phyloP scores from a whole-genome alignment of 2,888 invertebrate species.

The Argyresthia goedartella region DNA sequence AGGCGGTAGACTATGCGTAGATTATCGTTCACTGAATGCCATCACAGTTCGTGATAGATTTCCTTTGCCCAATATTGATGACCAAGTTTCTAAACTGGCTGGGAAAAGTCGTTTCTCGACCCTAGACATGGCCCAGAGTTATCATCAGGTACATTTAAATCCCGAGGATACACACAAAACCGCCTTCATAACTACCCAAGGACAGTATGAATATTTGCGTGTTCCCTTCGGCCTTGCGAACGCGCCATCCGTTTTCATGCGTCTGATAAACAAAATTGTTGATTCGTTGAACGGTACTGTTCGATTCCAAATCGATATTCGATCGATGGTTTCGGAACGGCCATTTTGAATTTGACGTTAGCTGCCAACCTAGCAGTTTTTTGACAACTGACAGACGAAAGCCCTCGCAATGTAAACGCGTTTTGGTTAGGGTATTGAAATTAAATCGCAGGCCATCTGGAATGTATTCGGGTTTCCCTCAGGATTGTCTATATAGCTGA shows the following conservation, averaged over 20 bases:
- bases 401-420: too few relatives aligned
- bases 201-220: constrained; percentile 15
- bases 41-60: constrained; percentile 18
- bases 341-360: too few relatives aligned
- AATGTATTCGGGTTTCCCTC: too few relatives aligned
- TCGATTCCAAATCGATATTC: too few relatives aligned
- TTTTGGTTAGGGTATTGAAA: too few relatives aligned
- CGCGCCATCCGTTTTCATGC: constrained; percentile 10
- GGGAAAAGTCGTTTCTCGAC: constrained; percentile 17
- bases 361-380: too few relatives aligned
- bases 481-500: too few relatives aligned
- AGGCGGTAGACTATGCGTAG: background rate
- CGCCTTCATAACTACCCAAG: constrained; percentile 15
- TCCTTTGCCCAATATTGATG: constrained; percentile 19
- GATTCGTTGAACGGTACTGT: constrained; percentile 1
- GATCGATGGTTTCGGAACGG: too few relatives aligned
- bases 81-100: constrained; percentile 15
- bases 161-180: constrained; percentile 14
- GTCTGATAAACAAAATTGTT: constrained; percentile 10
- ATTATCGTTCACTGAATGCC: constrained; percentile 3
- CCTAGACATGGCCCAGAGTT: constrained; percentile 16
- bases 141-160: constrained; percentile 13
- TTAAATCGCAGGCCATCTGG: too few relatives aligned
- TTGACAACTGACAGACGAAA: too few relatives aligned
- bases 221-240: constrained; percentile 18